Evolutionary conservation across 2,888 invertebrate genomes (phyloP).

Genomic region (Rotaria sp.): DNA sequence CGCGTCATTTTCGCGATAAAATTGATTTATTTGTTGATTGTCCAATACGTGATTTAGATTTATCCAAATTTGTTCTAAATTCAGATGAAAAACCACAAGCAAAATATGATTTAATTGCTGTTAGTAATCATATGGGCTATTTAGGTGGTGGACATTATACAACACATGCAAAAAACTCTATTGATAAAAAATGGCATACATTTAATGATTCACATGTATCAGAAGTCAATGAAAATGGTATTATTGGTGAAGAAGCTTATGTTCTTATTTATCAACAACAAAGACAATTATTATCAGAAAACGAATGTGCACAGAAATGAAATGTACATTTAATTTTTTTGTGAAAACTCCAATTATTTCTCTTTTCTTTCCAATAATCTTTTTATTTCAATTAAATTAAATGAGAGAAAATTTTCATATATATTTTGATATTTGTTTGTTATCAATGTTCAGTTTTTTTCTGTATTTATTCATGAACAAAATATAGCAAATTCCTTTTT

Average conservation of each 20-base stretch:
- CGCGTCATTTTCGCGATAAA: slow-evolving; percentile 60
- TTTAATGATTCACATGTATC: slow-evolving; percentile 50
- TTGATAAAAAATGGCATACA: slow-evolving; percentile 39
- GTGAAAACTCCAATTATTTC: too few relatives aligned
- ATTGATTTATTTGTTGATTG: slow-evolving; percentile 60
- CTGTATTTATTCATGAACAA: not conserved
- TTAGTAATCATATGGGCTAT: slow-evolving; percentile 60
- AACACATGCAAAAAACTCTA: slow-evolving; percentile 33
- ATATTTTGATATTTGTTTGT: not conserved
- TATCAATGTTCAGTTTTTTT: too few relatives aligned
- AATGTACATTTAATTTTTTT: not conserved
- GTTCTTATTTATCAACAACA: slow-evolving; percentile 56
- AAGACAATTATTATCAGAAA: not conserved
- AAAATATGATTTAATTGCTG: slow-evolving; percentile 59
- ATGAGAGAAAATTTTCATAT: not conserved
- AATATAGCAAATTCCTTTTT: not conserved
- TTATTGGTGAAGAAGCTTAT: slow-evolving; percentile 57
- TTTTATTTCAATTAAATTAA: too few relatives aligned
- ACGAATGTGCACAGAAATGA: not conserved
- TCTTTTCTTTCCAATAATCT: too few relatives aligned
- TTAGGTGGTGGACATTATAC: slow-evolving; percentile 56
- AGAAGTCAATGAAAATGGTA: slow-evolving; percentile 46
- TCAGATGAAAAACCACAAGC: slow-evolving; percentile 48
- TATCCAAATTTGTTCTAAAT: slow-evolving; percentile 57
- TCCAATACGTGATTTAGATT: slow-evolving; percentile 56